Evolutionary conservation across 2,797 vertebrate species (phyloP), one percentile per base, ranked within the genome.

Genomic region (Paramormyrops hopkinsi): DNA sequence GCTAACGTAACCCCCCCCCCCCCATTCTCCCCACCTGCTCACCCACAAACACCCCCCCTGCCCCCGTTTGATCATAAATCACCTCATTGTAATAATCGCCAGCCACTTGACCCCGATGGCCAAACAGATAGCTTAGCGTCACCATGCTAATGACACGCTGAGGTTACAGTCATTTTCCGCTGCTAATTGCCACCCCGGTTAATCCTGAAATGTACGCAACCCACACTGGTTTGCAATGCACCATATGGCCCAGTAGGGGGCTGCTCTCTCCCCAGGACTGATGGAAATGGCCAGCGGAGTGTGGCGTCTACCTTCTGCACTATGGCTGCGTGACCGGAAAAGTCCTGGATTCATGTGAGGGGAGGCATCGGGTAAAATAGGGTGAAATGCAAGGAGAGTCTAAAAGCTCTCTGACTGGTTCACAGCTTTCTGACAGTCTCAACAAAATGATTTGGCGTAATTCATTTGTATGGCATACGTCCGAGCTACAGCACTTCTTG

Each of bases 31-130:
- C 4, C 25, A 0, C 17, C n/a, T 73, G 65, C 12, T 73, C 29
- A 73, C 65, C 33, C 65, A 73, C 59, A 25, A 65, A 65, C 59
- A 65, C 7, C 12, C 84, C 65, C 14, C 14, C 48, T 25, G 22
- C 25, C 41, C 86, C 29, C 46, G 6, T 41, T 37, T 14, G 17
- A 44, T 82, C 89, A 56, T 44, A 50, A 2, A 89, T 76, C 59
- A 8, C n/a, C 73, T 53, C n/a, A 54, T 65, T 37, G 29, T 86
- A 88, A 91, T 91, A 91, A 92, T 91, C 29, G 19, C 14, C 22
- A 50, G 84, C 88, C 90, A 73, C 90, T 92, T 92, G 92, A 93
- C 91, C 92, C 90, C 88, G 89, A 89, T 33, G 65, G 51, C 73
- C 8, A 2, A 46, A 17, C 11, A 83, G 65, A 88, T 59, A 2